Evolutionary conservation across 37 sponge, comb jelly and placozoan species (phyloP), one percentile per base, ranked within the genome.

Genomic region (Ephydatia muelleri): DNA sequence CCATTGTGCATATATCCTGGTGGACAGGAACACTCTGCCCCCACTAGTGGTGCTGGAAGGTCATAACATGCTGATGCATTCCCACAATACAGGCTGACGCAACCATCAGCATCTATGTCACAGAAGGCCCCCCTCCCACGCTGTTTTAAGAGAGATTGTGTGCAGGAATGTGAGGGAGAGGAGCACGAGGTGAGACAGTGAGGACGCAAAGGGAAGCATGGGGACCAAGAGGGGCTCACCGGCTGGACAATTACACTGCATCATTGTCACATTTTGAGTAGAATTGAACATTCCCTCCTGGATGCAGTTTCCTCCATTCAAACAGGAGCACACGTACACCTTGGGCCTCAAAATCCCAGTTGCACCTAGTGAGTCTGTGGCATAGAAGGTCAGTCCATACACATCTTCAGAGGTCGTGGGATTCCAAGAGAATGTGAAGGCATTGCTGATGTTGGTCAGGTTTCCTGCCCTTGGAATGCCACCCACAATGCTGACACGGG

Each of bases 221-320:
- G n/a, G n/a, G n/a, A n/a, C n/a, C n/a, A n/a, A n/a, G n/a, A n/a
- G n/a, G n/a, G n/a, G n/a, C n/a, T n/a, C 78, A 88, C 88, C 88
- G 76, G 13, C 57, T 68, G 72, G 65, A 68, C 88, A 88, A 48
- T 49, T 30, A 49, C 89, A 88, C 73, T 79, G 77, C 47, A 88
- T 25, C 0, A 76, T 49, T 2, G 83, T 5, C 2, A 75, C 40
- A n/a, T 73, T 72, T 11, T 39, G 73, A 3, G 39, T 67, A 22
- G 19, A 43, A 40, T 69, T 40, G 33, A 83, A 34, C 5, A 88
- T 6, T 66, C 89, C 89, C 28, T 88, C 67, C 36, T 73, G 48
- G 26, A 84, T 88, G 72, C 91, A 90, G 68, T 77, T 77, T 6
- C 90, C 90, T 38, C 73, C 73, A 75, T 85, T 90, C 73, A 71